Evolutionary conservation across 2,113 vertebrate species (phyloP), one percentile per base, ranked within the genome.

Genomic region (Dromaius novaehollandiae): DNA sequence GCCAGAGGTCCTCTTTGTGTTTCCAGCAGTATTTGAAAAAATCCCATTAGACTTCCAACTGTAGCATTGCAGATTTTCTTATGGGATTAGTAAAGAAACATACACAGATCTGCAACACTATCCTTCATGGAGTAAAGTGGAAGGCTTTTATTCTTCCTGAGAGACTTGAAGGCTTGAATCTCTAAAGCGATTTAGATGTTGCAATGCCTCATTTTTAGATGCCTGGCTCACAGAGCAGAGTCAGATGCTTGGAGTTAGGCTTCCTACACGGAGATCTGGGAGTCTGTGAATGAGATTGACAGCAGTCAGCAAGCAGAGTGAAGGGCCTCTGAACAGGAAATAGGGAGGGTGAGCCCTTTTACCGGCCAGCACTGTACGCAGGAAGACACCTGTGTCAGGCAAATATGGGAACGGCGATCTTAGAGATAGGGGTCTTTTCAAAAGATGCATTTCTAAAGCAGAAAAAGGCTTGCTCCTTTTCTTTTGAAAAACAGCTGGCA

Each of bases 211-310:
- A 3, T 46, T 84, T 81, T 77, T 36, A 55, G 24, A 58, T 92
- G 16, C 12, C 26, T 78, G 64, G 7, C 26, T 84, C 46, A 48
- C 14, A 56, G 51, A 40, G 61, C 64, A 70, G 42, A 46, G 77
- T 66, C 64, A 86, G 55, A 40, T 0, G 0, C 50, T 86, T 70
- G 82, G 66, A 80, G 9, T 70, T 88, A 53, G 0, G 0, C 25
- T 83, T 93, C 46, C n/a, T 82, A 8, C 20, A 20, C 24, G 65
- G 74, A 48, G 2, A 42, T 70, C 50, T 79, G 15, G 22, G 44
- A 66, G 15, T 38, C 44, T 94, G 26, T 85, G 6, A 51, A 82
- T 55, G 21, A 82, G 58, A 18, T 22, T 87, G 50, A 24, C 4
- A 3, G 13, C 48, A 92, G 25, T 30, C 51, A 21, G 61, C 63